phyloP scores from a whole-genome alignment of 2,888 invertebrate genomes.

The Brachynemurus nebulosus region DNA sequence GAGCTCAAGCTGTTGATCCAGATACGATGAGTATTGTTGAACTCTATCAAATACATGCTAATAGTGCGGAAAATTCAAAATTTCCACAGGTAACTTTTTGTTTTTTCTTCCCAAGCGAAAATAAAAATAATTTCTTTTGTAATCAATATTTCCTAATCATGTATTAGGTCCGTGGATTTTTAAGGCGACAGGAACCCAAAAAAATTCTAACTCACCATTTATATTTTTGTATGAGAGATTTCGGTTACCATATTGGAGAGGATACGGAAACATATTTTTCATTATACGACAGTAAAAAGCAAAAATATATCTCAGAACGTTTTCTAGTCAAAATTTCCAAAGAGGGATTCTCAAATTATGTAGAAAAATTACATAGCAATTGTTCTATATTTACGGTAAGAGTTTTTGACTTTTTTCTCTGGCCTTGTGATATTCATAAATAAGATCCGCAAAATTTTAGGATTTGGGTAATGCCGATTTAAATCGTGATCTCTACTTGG shows the following conservation, averaged over 20 bases:
- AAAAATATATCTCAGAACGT: constrained; percentile 72
- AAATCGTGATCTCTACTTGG: constrained; percentile 70
- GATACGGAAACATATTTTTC: constrained; percentile 82
- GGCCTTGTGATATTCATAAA: background rate
- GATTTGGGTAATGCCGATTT: constrained; percentile 76
- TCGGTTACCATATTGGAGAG: constrained; percentile 77
- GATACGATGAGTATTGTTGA: constrained; percentile 81
- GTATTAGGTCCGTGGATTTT: constrained; percentile 3
- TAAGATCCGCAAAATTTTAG: constrained; percentile 29
- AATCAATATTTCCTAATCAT: constrained; percentile 32
- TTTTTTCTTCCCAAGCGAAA: constrained; percentile 1
- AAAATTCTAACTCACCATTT: constrained; percentile 61
- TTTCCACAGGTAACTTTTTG: constrained; percentile 50
- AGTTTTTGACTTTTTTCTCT: constrained; percentile 6
- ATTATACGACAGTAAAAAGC: constrained; percentile 65
- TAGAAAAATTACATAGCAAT: constrained; percentile 74
- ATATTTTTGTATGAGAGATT: constrained; percentile 77
- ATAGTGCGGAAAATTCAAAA: constrained; percentile 57
- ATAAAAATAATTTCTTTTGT: constrained; percentile 29
- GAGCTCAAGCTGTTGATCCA: constrained; percentile 80
- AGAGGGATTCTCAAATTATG: constrained; percentile 80
- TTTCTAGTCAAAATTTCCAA: constrained; percentile 80
- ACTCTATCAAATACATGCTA: constrained; percentile 67
- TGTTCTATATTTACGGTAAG: constrained; percentile 70
- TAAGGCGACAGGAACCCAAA: constrained; percentile 36